Base-by-base conservation (phyloP, 2,113 vertebrate genomes). In the Eubucco bourcierii region DNA sequence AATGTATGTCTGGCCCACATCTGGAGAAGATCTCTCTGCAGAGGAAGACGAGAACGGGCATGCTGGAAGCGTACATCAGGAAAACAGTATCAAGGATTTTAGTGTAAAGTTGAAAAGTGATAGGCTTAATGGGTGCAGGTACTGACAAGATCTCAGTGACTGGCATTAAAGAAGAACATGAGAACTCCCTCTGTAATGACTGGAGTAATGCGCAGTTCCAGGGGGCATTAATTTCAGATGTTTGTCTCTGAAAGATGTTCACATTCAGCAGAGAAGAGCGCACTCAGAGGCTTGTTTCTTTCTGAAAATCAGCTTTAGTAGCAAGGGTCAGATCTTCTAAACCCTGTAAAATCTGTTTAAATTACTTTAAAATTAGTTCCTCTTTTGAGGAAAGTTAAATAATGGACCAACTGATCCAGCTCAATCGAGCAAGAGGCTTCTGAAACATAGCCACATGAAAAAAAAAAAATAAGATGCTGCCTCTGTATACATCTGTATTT, bases 91-190 rank as follows among this genome's bases (percentile, higher is more conserved):
- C 80, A 91, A 90, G 88, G 76, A 91, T 91, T 96, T 95, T 88
- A 64, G 85, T 95, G 68, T 80, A 80, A 95, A 94, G 88, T 91
- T 94, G 90, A 89, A 91, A 95, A 95, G 92, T 78, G 93, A 96
- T 95, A 94, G 93, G 68, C 82, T 95, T 95, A 95, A 94, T 91
- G 41, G 61, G 15, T 80, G 58, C 95, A 95, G 82, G 95, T 93
- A 94, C 93, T 83, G 90, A 94, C 91, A 95, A 52, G 90, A 95
- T 95, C 65, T 53, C 65, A 74, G 85, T 68, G 79, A 80, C 79
- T 52, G 74, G 77, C 37, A 91, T 88, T 93, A 83, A 92, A 83
- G 44, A 80, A 80, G 72, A 87, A 77, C 61, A 80, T 31, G 31
- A 89, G 60, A 91, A 90, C 79, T 91, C 47, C 5, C 20, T 85